Evolutionary conservation across 2,113 vertebrate genomes (phyloP), one percentile per base, ranked within the genome.

Genomic region (Laticauda laticaudata): DNA sequence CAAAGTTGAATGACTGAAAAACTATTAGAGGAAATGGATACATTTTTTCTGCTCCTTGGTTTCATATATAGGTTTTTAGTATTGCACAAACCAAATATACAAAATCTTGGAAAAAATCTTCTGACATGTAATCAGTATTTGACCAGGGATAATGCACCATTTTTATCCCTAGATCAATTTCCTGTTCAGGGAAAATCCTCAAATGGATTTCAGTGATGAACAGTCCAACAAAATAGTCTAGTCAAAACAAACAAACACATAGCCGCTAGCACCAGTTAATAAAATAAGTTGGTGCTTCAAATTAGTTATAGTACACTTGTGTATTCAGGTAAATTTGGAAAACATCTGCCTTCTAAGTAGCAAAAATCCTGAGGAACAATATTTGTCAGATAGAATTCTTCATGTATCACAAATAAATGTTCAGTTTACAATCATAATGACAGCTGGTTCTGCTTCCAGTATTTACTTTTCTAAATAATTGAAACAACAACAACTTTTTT

Each of bases 381-480:
- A 39, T 91, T 91, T 91, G 43, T 91, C 86, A 34, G 92, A 64
- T 7, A 54, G 29, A 1, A 0, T 0, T 69, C 9, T 0, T 81
- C 0, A 29, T 90, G 87, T 24, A 69, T 10, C 91, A 4, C 29
- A 92, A 11, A 5, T 5, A 86, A 56, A 89, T 88, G 85, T 93
- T 92, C 7, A 91, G 92, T 89, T 91, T 56, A 86, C 11, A 88
- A 7, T 45, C 91, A 86, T 86, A 2, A 91, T 92, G 20, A 87
- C 1, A 90, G 57, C 90, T 93, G 45, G 1, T 15, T 92, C 93
- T 64, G 89, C n/a, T 90, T 87, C 92, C 90, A 53, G 7, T 89
- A 88, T 90, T 95, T 91, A 0, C 9, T 94, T 69, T 95, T 94
- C 45, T 89, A 92, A 94, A 90, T 92, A 92, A 55, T 51, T 92